These are phyloP conservation scores for Numenius phaeopus DNA, from an alignment of 2,797 vertebrate species.

Conservation along the genomic window DNA sequence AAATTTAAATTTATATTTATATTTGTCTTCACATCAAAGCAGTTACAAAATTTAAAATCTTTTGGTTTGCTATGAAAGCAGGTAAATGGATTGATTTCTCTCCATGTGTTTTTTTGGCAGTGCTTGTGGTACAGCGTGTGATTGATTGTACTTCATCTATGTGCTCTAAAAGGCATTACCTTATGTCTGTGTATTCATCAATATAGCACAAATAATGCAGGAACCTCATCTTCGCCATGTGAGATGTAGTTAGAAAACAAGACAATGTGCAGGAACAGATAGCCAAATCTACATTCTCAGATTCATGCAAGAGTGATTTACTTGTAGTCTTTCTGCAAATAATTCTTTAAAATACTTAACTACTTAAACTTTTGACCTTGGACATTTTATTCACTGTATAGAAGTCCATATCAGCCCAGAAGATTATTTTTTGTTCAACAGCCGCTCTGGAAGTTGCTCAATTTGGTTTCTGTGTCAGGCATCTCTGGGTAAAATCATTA, in stretches of 20 bases:
- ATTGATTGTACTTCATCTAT: background rate
- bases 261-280: background rate
- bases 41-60: background rate
- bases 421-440: slow-evolving; percentile 50
- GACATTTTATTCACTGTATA: slow-evolving; percentile 34
- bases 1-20: background rate
- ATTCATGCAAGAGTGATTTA: background rate
- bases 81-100: background rate
- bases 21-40: background rate
- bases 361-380: slow-evolving; percentile 58
- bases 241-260: slow-evolving; percentile 28
- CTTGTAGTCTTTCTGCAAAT: slow-evolving; percentile 12
- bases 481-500: slow-evolving; percentile 49
- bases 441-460: slow-evolving; percentile 25
- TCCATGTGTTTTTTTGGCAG: background rate
- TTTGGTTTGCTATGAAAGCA: background rate
- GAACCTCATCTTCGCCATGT: background rate
- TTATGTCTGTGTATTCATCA: background rate
- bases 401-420: background rate
- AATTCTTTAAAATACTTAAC: slow-evolving; percentile 61
- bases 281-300: background rate
- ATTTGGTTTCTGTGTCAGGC: slow-evolving; percentile 19
- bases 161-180: background rate
- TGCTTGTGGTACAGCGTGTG: background rate
- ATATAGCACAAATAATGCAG: background rate